Base-by-base conservation (phyloP, 2,888 invertebrate species). In the Cybosia mesomella region DNA sequence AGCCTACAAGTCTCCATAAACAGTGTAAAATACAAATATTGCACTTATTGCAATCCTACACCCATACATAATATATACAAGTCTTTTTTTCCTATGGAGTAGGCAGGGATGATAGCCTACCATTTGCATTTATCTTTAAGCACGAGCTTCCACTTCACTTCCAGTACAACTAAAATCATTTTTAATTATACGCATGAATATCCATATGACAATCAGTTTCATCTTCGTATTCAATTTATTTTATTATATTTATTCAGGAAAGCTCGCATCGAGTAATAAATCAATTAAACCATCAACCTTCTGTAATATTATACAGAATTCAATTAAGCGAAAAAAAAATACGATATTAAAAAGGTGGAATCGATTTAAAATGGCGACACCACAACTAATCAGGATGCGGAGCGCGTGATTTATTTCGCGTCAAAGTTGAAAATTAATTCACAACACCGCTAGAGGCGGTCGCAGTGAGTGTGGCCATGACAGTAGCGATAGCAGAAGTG, bases 371-470 rank as follows among this genome's bases (percentile, higher is more conserved):
- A 85, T 81, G 75, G 80, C 83, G 83, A 83, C 83, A 83, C 83
- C 85, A 71, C 82, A 83, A 83, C 88, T 90, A 87, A 92, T 92
- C 91, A 89, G 85, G 85, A 92, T 92, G 92, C 91, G 84, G 82
- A 76, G 77, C 87, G 79, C 91, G 90, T 89, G 87, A 91, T 91
- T 92, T 92, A 90, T 92, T 91, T 89, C 85, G 83, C 86, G 88
- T 90, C 89, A 89, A 91, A 92, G 88, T 92, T 92, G 87, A 91
- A 85, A 92, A 92, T 93, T 93, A 92, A 93, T 92, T 92, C 90
- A 86, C 85, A 88, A 89, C 89, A 90, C 85, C 82, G 84, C 81
- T 73, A 73, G 70, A 72, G 74, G 74, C 74, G 70, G 74, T 70
- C 68, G 70, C 22, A 28, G 66, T 69, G 68, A 69, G 62, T 58